Base-by-base conservation (phyloP, 2,888 invertebrate species). In the Hylaea fasciaria region DNA sequence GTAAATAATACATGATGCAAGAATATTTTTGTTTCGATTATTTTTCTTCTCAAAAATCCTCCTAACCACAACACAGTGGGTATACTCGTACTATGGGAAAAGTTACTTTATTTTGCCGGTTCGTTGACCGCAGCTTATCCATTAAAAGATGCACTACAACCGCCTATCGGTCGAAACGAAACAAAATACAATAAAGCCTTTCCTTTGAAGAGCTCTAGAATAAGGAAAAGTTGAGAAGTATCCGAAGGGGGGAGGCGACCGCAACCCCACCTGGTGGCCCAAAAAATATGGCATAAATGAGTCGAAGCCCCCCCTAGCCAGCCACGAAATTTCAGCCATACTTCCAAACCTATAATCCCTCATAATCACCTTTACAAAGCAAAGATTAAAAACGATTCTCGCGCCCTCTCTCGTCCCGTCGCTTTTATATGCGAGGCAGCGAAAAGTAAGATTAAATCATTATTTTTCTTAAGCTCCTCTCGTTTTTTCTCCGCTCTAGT, bases 331-430 rank as follows among this genome's bases (percentile, higher is more conserved):
- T 91, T 90, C 89, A 85, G 89, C 81, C 92, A 91, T 92, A 92
- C 93, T 93, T 92, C 82, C 91, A 89, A 92, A 93, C 93, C 92
- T 91, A 92, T 93, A 92, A 93, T 93, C 93, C 91, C 81, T 92
- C 87, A 92, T 93, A 93, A 93, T 93, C 93, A 93, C 92, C 92
- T 93, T 93, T 92, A 93, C 92, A 93, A 93, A 93, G 93, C 93
- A 93, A 93, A 93, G 93, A 93, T 93, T 93, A 93, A 92, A 93
- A 93, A 88, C 92, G 91, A 90, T 92, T 91, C 91, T 86, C 76
- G 81, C 88, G 82, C 89, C 81, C 74, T 57, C 77, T 78, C 74
- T 76, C 81, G 72, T 78, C 72, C 69, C 75, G 60, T 65, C 82
- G 85, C 87, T 86, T 93, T 92, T 91, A 92, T 93, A 92, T 92